These are phyloP conservation scores for Dascyllus trimaculatus DNA, from an alignment of 2,113 vertebrate genomes.

Conservation along the genomic window DNA sequence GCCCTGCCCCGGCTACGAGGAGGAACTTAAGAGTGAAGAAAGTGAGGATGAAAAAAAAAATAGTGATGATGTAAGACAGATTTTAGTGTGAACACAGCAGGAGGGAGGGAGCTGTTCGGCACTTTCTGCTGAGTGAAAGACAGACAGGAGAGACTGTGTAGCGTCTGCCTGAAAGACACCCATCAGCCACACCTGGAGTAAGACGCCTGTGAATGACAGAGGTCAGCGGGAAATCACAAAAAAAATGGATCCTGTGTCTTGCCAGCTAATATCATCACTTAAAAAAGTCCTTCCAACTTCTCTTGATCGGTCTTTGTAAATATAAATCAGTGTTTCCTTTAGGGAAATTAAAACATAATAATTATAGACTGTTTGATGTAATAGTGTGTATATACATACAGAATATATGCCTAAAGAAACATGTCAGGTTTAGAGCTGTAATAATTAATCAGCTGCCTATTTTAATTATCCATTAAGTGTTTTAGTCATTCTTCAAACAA, in stretches of 20 bases:
- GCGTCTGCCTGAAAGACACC: constrained; percentile 17
- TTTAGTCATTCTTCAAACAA: no score
- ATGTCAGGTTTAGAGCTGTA: no score
- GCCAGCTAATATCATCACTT: not conserved
- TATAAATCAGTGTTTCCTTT: no score
- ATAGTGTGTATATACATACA: no score
- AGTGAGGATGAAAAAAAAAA: constrained; percentile 9
- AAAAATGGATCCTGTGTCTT: not conserved
- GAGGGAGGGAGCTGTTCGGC: constrained; percentile 18
- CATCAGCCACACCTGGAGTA: not conserved
- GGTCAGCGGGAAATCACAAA: constrained; percentile 12
- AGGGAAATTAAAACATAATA: no score
- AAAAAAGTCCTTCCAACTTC: no score
- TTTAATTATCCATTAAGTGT: no score
- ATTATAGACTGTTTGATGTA: no score
- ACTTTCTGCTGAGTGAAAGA: constrained; percentile 21
- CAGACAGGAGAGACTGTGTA: not conserved
- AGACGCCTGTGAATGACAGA: not conserved
- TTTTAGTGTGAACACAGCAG: constrained; percentile 29
- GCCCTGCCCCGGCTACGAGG: constrained; percentile 18
- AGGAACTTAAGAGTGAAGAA: constrained; percentile 24
- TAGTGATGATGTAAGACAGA: constrained; percentile 47
- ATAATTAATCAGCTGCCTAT: no score
- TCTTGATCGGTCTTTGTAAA: no score
- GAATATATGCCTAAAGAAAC: no score